Conservation (phyloP, 2,888 invertebrate species). For the Netelia inedita region DNA sequence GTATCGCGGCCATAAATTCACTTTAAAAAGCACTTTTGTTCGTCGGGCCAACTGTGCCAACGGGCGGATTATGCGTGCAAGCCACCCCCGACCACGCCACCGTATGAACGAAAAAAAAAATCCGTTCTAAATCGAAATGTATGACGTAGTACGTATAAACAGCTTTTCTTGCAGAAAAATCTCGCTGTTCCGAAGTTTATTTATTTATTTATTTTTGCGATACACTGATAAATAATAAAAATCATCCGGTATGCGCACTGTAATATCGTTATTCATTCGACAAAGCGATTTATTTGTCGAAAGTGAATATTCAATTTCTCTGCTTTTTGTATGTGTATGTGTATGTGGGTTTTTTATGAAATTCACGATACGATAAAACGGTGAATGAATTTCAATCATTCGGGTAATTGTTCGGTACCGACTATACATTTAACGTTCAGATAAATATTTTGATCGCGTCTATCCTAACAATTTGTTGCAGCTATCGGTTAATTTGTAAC, state of each 20-base stretch:
- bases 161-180: slow-evolving; percentile 40
- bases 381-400: slow-evolving; percentile 19
- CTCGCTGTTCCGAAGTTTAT: slow-evolving; percentile 28
- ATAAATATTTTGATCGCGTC: slow-evolving; percentile 5
- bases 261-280: no score
- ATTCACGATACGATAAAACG: neutral
- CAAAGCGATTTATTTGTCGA: slow-evolving; percentile 3
- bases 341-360: neutral
- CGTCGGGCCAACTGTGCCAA: slow-evolving; percentile 63
- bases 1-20: slow-evolving; percentile 78
- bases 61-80: slow-evolving; percentile 52
- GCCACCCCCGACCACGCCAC: neutral
- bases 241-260: neutral
- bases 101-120: slow-evolving; percentile 56
- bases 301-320: no score
- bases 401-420: neutral
- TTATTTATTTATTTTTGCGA: slow-evolving; percentile 1
- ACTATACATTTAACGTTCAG: neutral
- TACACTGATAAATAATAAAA: slow-evolving; percentile 6
- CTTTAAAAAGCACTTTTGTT: slow-evolving; percentile 81
- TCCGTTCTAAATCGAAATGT: slow-evolving; percentile 48
- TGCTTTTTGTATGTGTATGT: neutral
- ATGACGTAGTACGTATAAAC: slow-evolving; percentile 40
- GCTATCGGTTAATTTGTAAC: slow-evolving; percentile 15
- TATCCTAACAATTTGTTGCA: neutral